These are phyloP conservation scores for Hypercompe scribonia DNA, from an alignment of 2,888 invertebrate species.

Conservation along the genomic window DNA sequence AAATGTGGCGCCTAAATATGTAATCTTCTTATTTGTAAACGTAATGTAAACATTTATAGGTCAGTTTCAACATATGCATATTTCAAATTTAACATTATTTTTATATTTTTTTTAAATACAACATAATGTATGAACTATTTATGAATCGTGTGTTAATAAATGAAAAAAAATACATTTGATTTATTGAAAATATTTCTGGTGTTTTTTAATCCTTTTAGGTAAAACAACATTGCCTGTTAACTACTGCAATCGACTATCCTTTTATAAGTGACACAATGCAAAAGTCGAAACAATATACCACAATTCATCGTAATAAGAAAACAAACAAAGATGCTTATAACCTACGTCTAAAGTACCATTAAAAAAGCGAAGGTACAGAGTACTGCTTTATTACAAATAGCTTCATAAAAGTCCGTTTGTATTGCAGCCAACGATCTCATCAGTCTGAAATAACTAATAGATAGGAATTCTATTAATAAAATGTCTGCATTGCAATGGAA, in stretches of 20 bases:
- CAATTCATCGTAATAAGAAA: not conserved
- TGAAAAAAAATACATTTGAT: too few species aligned
- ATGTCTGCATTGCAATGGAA: conserved; percentile 70
- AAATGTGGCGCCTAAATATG: not conserved
- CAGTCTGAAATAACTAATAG: conserved; percentile 54
- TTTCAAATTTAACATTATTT: too few species aligned
- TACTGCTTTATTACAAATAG: not conserved
- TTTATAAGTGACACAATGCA: not conserved
- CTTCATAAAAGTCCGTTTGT: conserved; percentile 20
- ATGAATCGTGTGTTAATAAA: too few species aligned
- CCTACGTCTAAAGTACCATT: not conserved
- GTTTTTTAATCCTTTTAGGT: not conserved
- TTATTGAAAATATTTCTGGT: not conserved
- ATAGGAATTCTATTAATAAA: conserved; percentile 72
- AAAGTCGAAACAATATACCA: not conserved
- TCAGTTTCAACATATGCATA: too few species aligned
- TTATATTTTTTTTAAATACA: too few species aligned
- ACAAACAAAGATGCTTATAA: not conserved
- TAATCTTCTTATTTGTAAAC: not conserved
- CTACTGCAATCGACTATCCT: not conserved
- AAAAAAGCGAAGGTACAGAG: not conserved
- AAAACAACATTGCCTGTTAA: not conserved
- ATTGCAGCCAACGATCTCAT: conserved; percentile 27
- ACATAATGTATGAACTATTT: too few species aligned
- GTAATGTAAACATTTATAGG: too few species aligned